Percentiles rank a stretch among this genome's conserved stretches.
phyloP scores from a whole-genome alignment of 1,140 invertebrate species.

The Drosophila pseudoobscura region DNA sequence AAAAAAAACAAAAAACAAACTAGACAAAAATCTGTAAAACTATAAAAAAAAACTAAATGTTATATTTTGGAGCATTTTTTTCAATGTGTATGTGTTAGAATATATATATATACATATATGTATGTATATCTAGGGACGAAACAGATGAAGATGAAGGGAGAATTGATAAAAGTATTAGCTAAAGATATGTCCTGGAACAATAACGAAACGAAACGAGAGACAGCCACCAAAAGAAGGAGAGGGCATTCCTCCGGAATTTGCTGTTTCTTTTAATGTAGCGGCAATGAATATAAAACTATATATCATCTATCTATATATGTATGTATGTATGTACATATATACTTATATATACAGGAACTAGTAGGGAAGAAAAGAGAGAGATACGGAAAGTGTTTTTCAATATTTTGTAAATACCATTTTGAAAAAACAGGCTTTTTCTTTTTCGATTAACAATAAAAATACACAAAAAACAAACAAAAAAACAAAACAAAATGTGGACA shows the following conservation, averaged over 20 bases:
- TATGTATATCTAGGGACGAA: conserved; percentile 14
- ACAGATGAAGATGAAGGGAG: neutral
- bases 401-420: conserved; percentile 54
- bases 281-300: conserved; percentile 41
- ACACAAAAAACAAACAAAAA: neutral
- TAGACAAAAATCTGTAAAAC: conserved; percentile 29
- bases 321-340: conserved; percentile 5
- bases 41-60: conserved; percentile 55
- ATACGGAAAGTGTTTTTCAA: conserved; percentile 27
- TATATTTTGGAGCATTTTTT: conserved; percentile 79
- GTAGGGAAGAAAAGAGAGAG: neutral
- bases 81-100: conserved; percentile 58
- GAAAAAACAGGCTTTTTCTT: conserved; percentile 5
- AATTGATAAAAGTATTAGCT: conserved; percentile 55
- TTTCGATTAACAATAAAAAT: conserved; percentile 11
- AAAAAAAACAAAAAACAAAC: neutral
- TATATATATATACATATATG: conserved; percentile 29
- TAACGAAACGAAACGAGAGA: conserved; percentile 25
- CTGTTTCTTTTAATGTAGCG: conserved; percentile 27
- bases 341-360: conserved; percentile 31
- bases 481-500: conserved; percentile 1
- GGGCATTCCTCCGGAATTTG: conserved; percentile 8
- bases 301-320: conserved; percentile 40
- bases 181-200: conserved; percentile 48
- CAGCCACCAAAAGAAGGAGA: conserved; percentile 7